Evolutionary conservation across 2,113 vertebrate species (phyloP), one percentile per base, ranked within the genome.

Genomic region (Chionis minor): DNA sequence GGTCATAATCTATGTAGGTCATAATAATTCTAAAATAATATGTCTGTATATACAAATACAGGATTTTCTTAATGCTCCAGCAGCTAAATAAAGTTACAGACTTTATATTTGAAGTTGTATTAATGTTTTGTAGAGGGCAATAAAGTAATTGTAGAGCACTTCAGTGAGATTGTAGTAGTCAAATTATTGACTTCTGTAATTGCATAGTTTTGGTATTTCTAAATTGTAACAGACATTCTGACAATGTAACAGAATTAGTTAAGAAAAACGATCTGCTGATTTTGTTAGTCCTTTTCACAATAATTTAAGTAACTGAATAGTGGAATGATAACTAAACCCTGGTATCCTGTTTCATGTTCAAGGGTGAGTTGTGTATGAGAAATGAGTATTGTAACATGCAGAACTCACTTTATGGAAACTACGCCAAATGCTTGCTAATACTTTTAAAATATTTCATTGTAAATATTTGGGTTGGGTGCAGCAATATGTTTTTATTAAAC

Each of bases 1-100:
- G 96, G 93, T 97, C 96, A 95, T 32, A 73, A 69, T 75, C 90
- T 82, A 49, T 75, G 71, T 82, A 94, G 90, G 93, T 94, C 94
- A 87, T n/a, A 74, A 70, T 70, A 73, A 75, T 80, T 90, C 65
- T 85, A 2, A 87, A 85, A 66, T 75, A 83, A 16, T 45, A n/a
- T 42, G 56, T 71, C 9, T 80, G n/a, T 61, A 9, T 65, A 22
- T 67, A 45, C 40, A 79, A 58, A 61, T 73, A 74, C 12, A 66
- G 75, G 44, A 81, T 74, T 74, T 94, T 79, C n/a, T 58, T 79
- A 54, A 65, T 45, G 54, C 19, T 77, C 13, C 38, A 82, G 22
- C 19, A 72, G 38, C 72, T 51, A 72, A 83, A 65, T 80, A 67
- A 70, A 40, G 33, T 83, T 77, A 51, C 0, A 86, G 62, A 42